phyloP scores from a whole-genome alignment of 2,113 vertebrate genomes.

The Gracilinanus agilis region DNA sequence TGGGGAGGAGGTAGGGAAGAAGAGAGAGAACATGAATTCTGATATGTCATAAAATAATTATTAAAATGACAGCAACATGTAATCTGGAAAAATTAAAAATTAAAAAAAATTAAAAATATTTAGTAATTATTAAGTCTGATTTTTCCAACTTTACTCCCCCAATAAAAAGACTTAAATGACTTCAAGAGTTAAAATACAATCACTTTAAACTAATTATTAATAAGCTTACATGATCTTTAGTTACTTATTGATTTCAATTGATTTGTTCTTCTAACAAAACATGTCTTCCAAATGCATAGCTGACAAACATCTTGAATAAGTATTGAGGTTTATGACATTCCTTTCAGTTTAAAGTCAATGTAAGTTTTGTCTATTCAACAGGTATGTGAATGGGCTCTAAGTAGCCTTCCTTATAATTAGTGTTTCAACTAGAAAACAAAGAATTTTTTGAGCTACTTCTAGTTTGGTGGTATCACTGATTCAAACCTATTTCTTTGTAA shows the following conservation, averaged over 20 bases:
- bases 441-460: neutral
- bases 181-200: neutral
- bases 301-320: neutral
- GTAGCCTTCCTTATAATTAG: neutral
- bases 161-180: constrained; percentile 21
- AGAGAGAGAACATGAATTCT: too few relatives aligned
- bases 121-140: neutral
- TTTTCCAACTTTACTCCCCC: neutral
- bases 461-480: neutral
- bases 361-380: neutral
- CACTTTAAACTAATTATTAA: neutral
- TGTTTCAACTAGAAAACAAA: neutral
- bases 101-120: neutral
- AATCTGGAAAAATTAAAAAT: too few relatives aligned
- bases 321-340: neutral
- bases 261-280: neutral
- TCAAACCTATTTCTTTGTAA: constrained; percentile 21
- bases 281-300: neutral
- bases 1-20: too few relatives aligned
- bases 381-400: neutral
- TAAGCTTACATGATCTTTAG: neutral
- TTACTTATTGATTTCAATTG: neutral
- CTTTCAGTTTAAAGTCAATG: neutral
- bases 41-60: too few relatives aligned
- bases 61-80: too few relatives aligned